Conservation (phyloP, 1,140 invertebrate genomes). For the Lasaia peninsularis region DNA sequence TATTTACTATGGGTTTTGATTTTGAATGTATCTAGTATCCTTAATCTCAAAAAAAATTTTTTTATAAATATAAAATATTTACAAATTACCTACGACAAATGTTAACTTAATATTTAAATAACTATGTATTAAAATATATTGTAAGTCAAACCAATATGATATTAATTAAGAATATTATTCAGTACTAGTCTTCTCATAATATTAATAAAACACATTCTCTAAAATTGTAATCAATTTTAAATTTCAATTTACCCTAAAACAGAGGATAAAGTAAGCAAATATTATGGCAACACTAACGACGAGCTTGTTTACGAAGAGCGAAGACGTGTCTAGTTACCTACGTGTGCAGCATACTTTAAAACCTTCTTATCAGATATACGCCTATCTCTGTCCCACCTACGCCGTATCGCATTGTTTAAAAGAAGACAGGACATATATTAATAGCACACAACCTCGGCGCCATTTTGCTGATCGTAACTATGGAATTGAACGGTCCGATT, state of each 20-base stretch:
- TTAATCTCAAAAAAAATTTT: too few species aligned
- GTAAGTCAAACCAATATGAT: too few species aligned
- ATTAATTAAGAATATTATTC: too few species aligned
- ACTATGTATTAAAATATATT: too few species aligned
- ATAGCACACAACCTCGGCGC: slow-evolving; percentile 66
- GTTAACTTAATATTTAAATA: too few species aligned
- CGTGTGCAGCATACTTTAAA: slow-evolving; percentile 65
- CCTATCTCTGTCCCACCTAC: slow-evolving; percentile 46
- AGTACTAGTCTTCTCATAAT: too few species aligned
- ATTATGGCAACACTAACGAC: slow-evolving; percentile 50
- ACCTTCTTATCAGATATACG: slow-evolving; percentile 53
- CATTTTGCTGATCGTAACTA: slow-evolving; percentile 68
- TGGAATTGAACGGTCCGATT: slow-evolving; percentile 40
- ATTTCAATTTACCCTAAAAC: slow-evolving; percentile 25
- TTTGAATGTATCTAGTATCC: too few species aligned
- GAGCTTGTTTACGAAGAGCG: slow-evolving; percentile 70
- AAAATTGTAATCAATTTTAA: not conserved
- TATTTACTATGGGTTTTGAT: too few species aligned
- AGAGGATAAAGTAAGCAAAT: slow-evolving; percentile 16
- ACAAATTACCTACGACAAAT: too few species aligned
- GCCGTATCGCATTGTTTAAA: slow-evolving; percentile 20
- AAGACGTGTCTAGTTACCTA: slow-evolving; percentile 70
- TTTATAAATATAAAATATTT: too few species aligned
- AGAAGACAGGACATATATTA: slow-evolving; percentile 60
- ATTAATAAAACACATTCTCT: too few species aligned